Percentiles rank a stretch among this genome's conserved stretches.
These are phyloP conservation scores for Enteromius mattozi DNA, from an alignment of 2,797 vertebrate species.

Conservation along the genomic window DNA sequence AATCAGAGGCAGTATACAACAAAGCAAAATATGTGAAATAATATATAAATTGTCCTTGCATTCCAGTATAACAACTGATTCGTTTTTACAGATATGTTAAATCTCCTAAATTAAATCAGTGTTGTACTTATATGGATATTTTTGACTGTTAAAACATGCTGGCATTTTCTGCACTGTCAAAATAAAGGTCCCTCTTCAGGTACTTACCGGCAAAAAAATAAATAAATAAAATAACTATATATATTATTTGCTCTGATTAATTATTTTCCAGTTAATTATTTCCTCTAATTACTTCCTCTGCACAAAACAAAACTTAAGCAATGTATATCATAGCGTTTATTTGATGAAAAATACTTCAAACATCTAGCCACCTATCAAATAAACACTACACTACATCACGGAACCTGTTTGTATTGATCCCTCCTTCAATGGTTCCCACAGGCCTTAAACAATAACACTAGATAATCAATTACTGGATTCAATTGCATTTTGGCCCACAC, in stretches of 20 bases:
- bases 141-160: background rate
- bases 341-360: background rate
- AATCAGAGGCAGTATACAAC: background rate
- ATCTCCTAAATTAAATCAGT: background rate
- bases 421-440: background rate
- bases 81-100: background rate
- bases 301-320: background rate
- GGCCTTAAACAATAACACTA: conserved; percentile 5
- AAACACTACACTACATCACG: conserved; percentile 7
- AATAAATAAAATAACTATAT: too few relatives aligned
- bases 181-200: background rate
- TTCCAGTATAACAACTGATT: background rate
- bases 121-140: background rate
- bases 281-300: background rate
- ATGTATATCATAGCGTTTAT: background rate
- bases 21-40: background rate
- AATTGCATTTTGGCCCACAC: background rate
- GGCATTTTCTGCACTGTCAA: background rate
- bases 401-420: conserved; percentile 16
- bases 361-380: background rate
- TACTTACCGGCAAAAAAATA: background rate
- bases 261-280: too few relatives aligned
- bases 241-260: too few relatives aligned
- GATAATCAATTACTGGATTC: background rate
- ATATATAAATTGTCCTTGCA: background rate